Evolutionary conservation across 2,888 invertebrate species (phyloP).

Genomic region (Andrena trimmerana): DNA sequence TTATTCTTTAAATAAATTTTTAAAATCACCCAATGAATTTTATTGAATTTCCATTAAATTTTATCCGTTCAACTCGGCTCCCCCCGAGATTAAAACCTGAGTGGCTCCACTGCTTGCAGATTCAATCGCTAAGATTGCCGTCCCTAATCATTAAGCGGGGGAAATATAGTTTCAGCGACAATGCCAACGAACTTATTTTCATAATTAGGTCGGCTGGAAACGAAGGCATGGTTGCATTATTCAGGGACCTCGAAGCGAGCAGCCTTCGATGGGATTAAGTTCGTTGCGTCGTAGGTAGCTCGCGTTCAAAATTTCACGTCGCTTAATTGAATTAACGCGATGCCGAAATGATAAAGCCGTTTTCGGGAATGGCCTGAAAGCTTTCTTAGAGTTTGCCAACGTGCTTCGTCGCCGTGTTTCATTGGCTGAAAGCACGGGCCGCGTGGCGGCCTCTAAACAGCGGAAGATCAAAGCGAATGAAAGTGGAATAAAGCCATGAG

Average conservation of each 20-base stretch:
- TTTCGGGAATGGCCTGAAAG: conserved; percentile 4
- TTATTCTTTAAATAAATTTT: no score
- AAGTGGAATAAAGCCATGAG: background rate
- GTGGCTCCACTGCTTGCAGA: background rate
- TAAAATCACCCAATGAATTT: background rate
- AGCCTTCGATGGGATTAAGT: conserved; percentile 58
- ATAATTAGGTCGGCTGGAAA: conserved; percentile 51
- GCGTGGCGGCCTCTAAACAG: no score
- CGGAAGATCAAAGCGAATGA: background rate
- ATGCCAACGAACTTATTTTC: conserved; percentile 44
- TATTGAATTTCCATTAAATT: no score
- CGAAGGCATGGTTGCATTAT: conserved; percentile 58
- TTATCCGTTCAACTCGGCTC: background rate
- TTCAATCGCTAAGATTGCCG: background rate
- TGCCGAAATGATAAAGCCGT: background rate
- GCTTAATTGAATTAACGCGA: conserved; percentile 15
- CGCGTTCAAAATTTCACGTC: conserved; percentile 55
- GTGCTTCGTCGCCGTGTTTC: background rate
- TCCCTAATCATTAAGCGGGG: background rate
- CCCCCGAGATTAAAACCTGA: background rate
- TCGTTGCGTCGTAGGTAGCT: conserved; percentile 41
- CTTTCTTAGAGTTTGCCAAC: background rate
- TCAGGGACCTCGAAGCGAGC: conserved; percentile 49
- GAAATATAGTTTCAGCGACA: background rate
- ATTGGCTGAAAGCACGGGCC: background rate